Percentiles rank a stretch among this genome's conserved stretches.
phyloP scores from a whole-genome alignment of 2,888 invertebrate species.

The Nephrotoma appendiculata region DNA sequence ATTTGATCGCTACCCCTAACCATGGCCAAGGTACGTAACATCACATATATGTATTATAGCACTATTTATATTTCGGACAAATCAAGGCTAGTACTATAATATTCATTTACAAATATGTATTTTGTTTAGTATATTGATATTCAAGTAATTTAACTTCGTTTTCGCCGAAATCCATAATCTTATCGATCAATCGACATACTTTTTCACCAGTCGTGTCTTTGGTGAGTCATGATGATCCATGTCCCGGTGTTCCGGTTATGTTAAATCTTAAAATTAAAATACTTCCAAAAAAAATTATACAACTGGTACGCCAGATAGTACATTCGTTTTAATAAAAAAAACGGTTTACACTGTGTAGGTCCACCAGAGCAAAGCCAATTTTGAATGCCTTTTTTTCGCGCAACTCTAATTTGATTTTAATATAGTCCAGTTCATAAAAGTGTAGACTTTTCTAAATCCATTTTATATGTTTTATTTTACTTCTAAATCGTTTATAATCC shows the following conservation, averaged over 20 bases:
- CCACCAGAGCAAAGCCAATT: conserved; percentile 60
- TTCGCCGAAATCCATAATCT: conserved; percentile 37
- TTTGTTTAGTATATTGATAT: conserved; percentile 28
- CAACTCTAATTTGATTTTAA: no score
- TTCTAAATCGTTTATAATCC: no score
- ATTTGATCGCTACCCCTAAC: conserved; percentile 73
- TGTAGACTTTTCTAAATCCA: no score
- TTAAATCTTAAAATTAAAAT: conserved; percentile 26
- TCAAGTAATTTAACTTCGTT: conserved; percentile 40
- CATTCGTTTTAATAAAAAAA: conserved; percentile 49
- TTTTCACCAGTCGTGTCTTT: conserved; percentile 58
- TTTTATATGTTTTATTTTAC: no score
- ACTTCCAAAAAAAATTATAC: no score
- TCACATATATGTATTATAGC: no score
- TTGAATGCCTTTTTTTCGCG: no score
- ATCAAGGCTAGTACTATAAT: no score
- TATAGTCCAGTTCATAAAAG: no score
- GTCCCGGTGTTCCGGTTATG: conserved; percentile 52
- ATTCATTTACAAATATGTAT: no score
- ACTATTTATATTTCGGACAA: no score
- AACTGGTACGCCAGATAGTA: conserved; percentile 41
- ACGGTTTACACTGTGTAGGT: conserved; percentile 51
- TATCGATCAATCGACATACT: conserved; percentile 44
- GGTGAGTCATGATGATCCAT: conserved; percentile 57
- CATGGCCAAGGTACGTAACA: conserved; percentile 59